Percentiles rank a stretch among this genome's conserved stretches.
phyloP scores from a whole-genome alignment of 2,113 vertebrate species.

The Myotis lucifugus region DNA sequence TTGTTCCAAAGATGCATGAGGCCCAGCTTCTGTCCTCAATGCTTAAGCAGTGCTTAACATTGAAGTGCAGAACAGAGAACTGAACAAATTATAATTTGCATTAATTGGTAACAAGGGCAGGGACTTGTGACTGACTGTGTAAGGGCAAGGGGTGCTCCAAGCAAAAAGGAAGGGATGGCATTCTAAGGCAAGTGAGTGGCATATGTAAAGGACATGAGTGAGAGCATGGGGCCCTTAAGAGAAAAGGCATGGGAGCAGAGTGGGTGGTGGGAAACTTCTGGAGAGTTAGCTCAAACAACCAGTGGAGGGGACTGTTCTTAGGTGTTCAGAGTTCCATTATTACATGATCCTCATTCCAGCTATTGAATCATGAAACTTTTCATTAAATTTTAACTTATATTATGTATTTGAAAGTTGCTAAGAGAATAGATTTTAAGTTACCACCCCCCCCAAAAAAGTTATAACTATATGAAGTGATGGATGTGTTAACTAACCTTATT shows the following conservation, averaged over 20 bases:
- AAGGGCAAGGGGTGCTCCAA: background rate
- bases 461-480: background rate
- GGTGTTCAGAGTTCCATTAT: background rate
- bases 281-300: background rate
- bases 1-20: background rate
- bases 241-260: background rate
- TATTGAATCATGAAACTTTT: background rate
- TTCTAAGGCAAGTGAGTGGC: background rate
- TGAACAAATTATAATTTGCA: background rate
- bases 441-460: background rate
- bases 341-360: background rate
- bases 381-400: background rate
- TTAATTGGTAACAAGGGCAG: background rate
- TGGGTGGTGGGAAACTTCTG: background rate
- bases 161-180: background rate
- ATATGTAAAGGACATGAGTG: background rate
- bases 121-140: background rate
- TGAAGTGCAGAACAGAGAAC: background rate
- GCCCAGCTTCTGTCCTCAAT: background rate
- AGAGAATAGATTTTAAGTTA: background rate
- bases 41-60: background rate
- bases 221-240: background rate
- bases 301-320: background rate
- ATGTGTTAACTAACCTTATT: background rate
- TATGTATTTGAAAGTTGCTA: background rate